Evolutionary conservation across 2,797 vertebrate species (phyloP).

Genomic region (Pogoniulus pusillus): DNA sequence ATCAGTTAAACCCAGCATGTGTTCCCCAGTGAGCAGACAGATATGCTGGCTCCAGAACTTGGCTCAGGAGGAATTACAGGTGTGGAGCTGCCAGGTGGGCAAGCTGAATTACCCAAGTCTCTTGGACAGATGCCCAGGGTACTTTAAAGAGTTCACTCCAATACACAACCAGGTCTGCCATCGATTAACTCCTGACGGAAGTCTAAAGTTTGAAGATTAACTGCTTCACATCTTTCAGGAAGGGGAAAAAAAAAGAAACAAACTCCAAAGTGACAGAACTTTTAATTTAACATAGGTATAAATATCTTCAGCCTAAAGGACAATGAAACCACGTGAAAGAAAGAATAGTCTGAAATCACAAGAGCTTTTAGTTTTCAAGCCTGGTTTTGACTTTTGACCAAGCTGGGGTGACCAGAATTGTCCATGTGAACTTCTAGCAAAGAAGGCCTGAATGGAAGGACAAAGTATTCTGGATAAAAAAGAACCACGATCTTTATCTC

Average conservation of each 20-base stretch:
- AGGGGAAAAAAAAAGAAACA: neutral
- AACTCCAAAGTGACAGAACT: neutral
- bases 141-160: neutral
- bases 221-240: neutral
- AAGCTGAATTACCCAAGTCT: neutral
- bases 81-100: neutral
- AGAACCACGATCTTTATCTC: neutral
- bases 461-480: neutral
- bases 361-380: neutral
- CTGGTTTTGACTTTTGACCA: neutral
- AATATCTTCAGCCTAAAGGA: neutral
- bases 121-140: neutral
- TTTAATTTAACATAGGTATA: neutral
- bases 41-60: accelerated
- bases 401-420: neutral
- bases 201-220: neutral
- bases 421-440: neutral
- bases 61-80: neutral
- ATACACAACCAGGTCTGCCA: neutral
- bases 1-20: neutral
- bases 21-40: neutral
- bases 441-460: neutral
- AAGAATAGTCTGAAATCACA: neutral
- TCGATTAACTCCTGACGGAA: neutral
- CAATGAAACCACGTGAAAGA: neutral